phyloP scores from a whole-genome alignment of 1,140 invertebrate species.

The Trichomalopsis sarcophagae region DNA sequence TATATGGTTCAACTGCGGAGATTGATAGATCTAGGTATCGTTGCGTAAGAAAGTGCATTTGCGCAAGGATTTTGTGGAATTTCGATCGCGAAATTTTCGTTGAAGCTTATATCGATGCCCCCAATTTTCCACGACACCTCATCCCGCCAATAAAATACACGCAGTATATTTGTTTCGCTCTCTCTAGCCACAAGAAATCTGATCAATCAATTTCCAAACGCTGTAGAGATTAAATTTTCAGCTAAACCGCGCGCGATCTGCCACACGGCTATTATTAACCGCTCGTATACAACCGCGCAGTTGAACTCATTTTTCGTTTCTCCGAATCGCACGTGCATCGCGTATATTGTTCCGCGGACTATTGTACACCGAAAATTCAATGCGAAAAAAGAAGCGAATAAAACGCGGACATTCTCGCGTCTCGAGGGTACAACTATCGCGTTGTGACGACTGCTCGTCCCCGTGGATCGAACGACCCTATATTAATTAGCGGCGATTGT shows the following conservation, averaged over 20 bases:
- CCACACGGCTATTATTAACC: not conserved
- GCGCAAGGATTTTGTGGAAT: too few species aligned
- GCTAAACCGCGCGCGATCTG: too few species aligned
- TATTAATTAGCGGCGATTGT: conserved; percentile 23
- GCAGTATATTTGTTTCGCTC: too few species aligned
- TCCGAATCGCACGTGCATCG: not conserved
- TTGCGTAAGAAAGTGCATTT: too few species aligned
- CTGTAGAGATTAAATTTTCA: too few species aligned
- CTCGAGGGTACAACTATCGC: not conserved
- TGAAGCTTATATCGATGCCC: too few species aligned
- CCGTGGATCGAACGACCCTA: not conserved
- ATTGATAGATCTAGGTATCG: not conserved
- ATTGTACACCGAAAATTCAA: too few species aligned
- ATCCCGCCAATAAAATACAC: too few species aligned
- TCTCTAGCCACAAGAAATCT: not conserved
- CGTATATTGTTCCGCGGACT: not conserved
- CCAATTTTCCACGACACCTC: too few species aligned
- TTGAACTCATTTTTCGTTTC: not conserved
- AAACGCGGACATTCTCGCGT: not conserved
- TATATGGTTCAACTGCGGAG: not conserved
- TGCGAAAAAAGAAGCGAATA: too few species aligned
- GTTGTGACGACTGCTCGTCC: not conserved
- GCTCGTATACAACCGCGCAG: not conserved
- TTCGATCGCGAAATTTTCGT: too few species aligned
- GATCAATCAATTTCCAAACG: not conserved